Percentiles rank a stretch among this genome's conserved stretches.
Conservation (phyloP, 1,140 invertebrate genomes). For the Drosophila azteca region DNA sequence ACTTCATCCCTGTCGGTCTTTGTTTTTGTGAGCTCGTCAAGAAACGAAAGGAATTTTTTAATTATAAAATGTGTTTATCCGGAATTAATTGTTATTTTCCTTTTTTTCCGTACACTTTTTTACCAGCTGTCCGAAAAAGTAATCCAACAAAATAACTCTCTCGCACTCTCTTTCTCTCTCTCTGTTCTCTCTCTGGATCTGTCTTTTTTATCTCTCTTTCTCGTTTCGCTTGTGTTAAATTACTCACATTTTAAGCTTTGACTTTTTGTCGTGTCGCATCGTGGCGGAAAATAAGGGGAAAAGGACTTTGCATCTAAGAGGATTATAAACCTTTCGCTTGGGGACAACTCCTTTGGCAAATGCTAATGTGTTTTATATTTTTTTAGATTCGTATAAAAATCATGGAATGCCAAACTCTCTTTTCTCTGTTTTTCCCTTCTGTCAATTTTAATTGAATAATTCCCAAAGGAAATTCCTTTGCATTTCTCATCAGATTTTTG, state of each 20-base stretch:
- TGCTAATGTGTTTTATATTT: background rate
- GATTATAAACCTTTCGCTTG: conserved; percentile 18
- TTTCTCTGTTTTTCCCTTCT: no score
- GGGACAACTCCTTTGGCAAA: background rate
- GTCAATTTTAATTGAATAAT: no score
- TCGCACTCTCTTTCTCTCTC: background rate
- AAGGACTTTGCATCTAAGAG: conserved; percentile 15
- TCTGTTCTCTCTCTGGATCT: conserved; percentile 1
- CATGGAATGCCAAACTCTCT: no score
- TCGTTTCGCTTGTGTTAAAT: conserved; percentile 33
- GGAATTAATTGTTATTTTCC: conserved; percentile 73
- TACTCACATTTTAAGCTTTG: conserved; percentile 51
- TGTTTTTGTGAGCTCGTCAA: conserved; percentile 48
- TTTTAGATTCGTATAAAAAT: background rate
- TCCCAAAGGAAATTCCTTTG: no score
- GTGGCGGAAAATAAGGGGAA: conserved; percentile 2
- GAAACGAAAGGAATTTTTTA: conserved; percentile 74
- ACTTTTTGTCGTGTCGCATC: conserved; percentile 30
- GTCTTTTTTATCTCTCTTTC: conserved; percentile 29
- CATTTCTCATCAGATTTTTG: no score
- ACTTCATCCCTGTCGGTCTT: conserved; percentile 40
- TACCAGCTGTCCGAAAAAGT: conserved; percentile 35
- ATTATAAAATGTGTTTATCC: conserved; percentile 82
- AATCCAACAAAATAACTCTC: conserved; percentile 40
- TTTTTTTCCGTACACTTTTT: conserved; percentile 24